Evolutionary conservation across 2,113 vertebrate species (phyloP), one percentile per base, ranked within the genome.

Genomic region (Neolamprologus variostigma): DNA sequence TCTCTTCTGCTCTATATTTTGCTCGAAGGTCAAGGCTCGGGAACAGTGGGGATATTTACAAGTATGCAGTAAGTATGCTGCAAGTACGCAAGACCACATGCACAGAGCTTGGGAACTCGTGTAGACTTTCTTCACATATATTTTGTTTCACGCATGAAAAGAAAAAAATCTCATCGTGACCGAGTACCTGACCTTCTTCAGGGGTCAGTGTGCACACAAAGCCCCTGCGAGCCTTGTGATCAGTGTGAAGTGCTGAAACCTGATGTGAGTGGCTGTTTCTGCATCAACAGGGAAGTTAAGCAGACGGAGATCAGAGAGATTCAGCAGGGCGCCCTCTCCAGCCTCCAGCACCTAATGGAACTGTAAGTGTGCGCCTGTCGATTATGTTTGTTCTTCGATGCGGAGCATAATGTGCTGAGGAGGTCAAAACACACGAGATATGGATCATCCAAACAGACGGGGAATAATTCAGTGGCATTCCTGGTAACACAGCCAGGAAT

Each of bases 291-390:
- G 91, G 26, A 84, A 33, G 76, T 96, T 7, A 92, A 54, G 57
- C 86, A 91, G 88, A 96, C 94, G 2, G 84, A 92, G 87, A 89
- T 96, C 86, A 82, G 12, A n/a, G 84, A 28, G 78, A 86, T 97
- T 82, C 92, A 83, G 57, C 73, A 7, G 23, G 42, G 82, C 2
- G 89, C 88, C 71, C 82, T 97, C 73, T 73, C 21, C 83, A 61
- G 59, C 80, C 92, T 97, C 55, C 80, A 92, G 33, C 83, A 92
- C 33, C 94, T 97, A 84, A 86, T 23, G 33, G 91, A 53, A 86
- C 85, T 97, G 96, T 97, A 79, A 96, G 95, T 93, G 33, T n/a
- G 76, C 31, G 55, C 53, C 17, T 83, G 53, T 26, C 3, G 3
- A 42, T 61, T 51, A 9, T 89, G 91, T 95, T 94, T 94, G 82